phyloP scores from a whole-genome alignment of 2,113 vertebrate species.

The Gobio gobio region DNA sequence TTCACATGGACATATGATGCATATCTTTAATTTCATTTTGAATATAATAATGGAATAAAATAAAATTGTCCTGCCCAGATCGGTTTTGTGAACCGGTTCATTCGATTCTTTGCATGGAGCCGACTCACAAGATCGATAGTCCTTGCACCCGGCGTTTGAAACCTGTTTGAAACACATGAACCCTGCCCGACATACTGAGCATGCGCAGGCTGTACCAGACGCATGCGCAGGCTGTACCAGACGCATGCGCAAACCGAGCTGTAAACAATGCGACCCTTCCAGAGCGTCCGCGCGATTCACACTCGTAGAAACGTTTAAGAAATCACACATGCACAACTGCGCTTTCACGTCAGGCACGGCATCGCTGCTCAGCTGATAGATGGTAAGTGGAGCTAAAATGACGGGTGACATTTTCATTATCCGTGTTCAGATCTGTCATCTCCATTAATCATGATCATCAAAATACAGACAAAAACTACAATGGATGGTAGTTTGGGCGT shows the following conservation, averaged over 20 bases:
- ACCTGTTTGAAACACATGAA: neutral
- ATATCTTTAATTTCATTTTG: neutral
- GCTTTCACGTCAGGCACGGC: slow-evolving; percentile 18
- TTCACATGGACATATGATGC: neutral
- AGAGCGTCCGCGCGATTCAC: slow-evolving; percentile 73
- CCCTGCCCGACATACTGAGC: slow-evolving; percentile 64
- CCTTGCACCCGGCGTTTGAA: slow-evolving; percentile 9
- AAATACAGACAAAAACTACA: slow-evolving; percentile 57
- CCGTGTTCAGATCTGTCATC: slow-evolving; percentile 55
- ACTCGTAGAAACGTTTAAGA: slow-evolving; percentile 62
- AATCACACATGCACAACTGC: slow-evolving; percentile 21
- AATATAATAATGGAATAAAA: neutral
- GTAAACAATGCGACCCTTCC: slow-evolving; percentile 81
- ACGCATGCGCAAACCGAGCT: slow-evolving; percentile 75
- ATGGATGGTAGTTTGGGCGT: slow-evolving; percentile 73
- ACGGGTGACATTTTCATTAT: neutral
- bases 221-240: slow-evolving; percentile 71
- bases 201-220: slow-evolving; percentile 65
- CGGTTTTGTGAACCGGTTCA: neutral
- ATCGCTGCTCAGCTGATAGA: slow-evolving; percentile 59
- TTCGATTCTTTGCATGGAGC: neutral
- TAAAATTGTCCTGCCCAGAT: neutral
- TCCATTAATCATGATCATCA: neutral
- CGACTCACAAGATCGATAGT: neutral
- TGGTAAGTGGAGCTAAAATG: slow-evolving; percentile 69